Evolutionary conservation across 2,113 vertebrate genomes (phyloP).

Genomic region (Gymnorhina tibicen): DNA sequence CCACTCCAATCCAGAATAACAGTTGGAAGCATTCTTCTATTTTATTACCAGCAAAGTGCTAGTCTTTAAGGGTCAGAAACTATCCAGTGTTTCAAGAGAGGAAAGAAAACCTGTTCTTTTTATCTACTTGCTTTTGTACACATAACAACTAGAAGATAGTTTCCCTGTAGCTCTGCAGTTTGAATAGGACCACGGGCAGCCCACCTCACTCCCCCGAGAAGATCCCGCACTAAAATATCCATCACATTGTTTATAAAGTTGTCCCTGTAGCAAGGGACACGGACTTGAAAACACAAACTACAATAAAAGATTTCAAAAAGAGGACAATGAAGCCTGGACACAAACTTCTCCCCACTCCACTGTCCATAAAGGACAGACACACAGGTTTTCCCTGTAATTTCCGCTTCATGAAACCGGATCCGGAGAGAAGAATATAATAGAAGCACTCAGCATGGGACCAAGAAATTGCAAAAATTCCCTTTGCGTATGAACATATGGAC

Average conservation of each 20-base stretch:
- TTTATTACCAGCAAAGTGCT: conserved; percentile 55
- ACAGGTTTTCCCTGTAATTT: conserved; percentile 29
- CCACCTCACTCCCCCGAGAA: not conserved
- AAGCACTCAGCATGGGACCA: conserved; percentile 43
- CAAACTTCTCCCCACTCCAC: not conserved
- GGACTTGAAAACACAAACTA: not conserved
- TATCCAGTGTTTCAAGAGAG: conserved; percentile 1
- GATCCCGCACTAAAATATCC: not conserved
- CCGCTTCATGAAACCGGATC: conserved; percentile 6
- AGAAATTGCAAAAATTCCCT: conserved; percentile 57
- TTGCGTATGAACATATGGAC: conserved; percentile 68
- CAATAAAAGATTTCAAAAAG: not conserved
- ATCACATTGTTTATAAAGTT: not conserved
- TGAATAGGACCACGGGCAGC: not conserved
- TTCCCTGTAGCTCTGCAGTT: not conserved
- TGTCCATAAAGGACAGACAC: conserved; percentile 25
- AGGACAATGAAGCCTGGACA: not conserved
- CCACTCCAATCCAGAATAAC: conserved; percentile 17
- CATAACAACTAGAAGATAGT: not conserved
- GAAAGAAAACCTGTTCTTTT: conserved; percentile 26
- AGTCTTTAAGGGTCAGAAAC: conserved; percentile 58
- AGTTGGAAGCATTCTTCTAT: conserved; percentile 23
- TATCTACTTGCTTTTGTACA: conserved; percentile 10
- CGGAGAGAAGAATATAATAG: conserved; percentile 4
- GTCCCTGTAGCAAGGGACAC: not conserved